These are phyloP conservation scores for Toxotes lorentzi DNA, from an alignment of 2,797 vertebrate species.

Conservation along the genomic window DNA sequence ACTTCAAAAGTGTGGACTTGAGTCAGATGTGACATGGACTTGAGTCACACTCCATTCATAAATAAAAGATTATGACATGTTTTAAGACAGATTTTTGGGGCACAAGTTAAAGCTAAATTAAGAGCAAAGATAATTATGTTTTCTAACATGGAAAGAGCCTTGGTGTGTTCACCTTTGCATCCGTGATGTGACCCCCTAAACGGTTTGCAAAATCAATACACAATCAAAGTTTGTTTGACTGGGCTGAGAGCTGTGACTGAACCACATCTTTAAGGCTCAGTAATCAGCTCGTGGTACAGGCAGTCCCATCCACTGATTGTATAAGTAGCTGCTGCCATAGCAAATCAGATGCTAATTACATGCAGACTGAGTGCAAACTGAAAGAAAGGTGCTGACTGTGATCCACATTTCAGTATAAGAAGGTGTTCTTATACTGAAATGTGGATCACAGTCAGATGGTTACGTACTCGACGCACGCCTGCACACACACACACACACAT, in stretches of 20 bases:
- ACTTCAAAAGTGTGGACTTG: no score
- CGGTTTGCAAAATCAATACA: constrained; percentile 13
- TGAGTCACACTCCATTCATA: neutral
- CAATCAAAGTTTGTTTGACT: constrained; percentile 11
- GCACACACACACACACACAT: neutral
- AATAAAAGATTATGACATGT: neutral
- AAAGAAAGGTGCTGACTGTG: neutral
- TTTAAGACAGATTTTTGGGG: neutral
- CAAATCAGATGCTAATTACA: constrained; percentile 51
- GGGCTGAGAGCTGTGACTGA: constrained; percentile 1
- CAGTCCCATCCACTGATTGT: constrained; percentile 25
- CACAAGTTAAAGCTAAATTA: no score
- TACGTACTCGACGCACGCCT: neutral
- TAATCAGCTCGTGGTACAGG: constrained; percentile 34
- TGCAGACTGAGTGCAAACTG: constrained; percentile 21
- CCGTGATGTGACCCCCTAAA: neutral
- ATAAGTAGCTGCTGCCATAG: constrained; percentile 40
- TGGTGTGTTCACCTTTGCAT: neutral
- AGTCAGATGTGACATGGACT: neutral
- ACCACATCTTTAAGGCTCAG: constrained; percentile 29
- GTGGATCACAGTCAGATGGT: constrained; percentile 7
- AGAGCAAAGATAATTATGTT: neutral
- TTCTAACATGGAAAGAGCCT: neutral
- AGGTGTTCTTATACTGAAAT: constrained; percentile 9
- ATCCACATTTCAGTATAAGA: no score